Conservation (phyloP, 1,140 invertebrate species). For the Anoplophora glabripennis region DNA sequence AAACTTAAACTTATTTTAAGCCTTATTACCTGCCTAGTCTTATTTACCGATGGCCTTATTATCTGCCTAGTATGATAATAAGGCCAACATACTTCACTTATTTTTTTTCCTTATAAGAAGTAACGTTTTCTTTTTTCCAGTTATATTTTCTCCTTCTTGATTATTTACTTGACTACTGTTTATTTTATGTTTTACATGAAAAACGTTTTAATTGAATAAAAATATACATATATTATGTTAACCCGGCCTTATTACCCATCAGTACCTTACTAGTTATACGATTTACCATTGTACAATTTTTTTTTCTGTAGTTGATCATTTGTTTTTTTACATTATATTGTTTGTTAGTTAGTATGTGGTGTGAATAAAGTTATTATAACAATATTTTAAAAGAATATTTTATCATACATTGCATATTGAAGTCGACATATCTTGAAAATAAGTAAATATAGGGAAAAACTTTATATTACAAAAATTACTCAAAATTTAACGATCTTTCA, state of each 20-base stretch:
- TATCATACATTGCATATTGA: no score
- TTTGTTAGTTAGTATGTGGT: no score
- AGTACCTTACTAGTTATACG: no score
- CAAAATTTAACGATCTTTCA: no score
- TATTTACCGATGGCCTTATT: conserved; percentile 8
- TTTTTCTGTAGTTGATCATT: no score
- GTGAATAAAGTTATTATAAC: no score
- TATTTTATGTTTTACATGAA: not conserved
- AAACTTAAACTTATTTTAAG: not conserved
- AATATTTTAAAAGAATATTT: no score
- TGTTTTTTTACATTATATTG: no score
- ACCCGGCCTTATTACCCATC: conserved; percentile 12
- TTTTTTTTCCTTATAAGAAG: conserved; percentile 1
- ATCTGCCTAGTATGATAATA: conserved; percentile 12
- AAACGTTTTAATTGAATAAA: conserved; percentile 1
- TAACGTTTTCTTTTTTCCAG: conserved; percentile 1
- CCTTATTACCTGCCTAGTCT: conserved; percentile 13
- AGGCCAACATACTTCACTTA: not conserved
- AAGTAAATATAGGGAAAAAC: no score
- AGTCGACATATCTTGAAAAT: no score
- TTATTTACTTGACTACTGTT: conserved; percentile 8
- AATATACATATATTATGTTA: not conserved
- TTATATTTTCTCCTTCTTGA: conserved; percentile 1
- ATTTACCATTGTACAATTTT: no score
- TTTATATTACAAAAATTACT: no score